Evolutionary conservation across 2,797 vertebrate genomes (phyloP).

Genomic region (Falco berigora): DNA sequence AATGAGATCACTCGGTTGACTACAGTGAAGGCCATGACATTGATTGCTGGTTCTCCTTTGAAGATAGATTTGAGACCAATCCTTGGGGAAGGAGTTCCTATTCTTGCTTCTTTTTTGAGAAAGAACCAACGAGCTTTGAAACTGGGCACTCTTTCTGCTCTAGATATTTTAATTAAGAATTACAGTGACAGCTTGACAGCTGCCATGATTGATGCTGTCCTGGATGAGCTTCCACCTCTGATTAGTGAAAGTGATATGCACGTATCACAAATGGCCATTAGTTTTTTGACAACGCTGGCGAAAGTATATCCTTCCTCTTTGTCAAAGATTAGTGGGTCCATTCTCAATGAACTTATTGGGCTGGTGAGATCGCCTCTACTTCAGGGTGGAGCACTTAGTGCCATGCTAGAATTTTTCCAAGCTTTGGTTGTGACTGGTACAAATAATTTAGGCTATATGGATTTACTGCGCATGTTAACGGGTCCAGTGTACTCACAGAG

Average conservation of each 20-base stretch:
- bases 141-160: slow-evolving; percentile 90
- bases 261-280: slow-evolving; percentile 98
- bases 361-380: slow-evolving; percentile 93
- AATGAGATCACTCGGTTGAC: slow-evolving; percentile 98
- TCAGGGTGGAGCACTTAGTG: slow-evolving; percentile 94
- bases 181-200: slow-evolving; percentile 89
- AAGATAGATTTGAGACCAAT: slow-evolving; percentile 93
- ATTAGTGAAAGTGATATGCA: slow-evolving; percentile 99
- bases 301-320: slow-evolving; percentile 96
- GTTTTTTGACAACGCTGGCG: slow-evolving; percentile 95
- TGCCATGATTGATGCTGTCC: slow-evolving; percentile 96
- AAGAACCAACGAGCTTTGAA: slow-evolving; percentile 98
- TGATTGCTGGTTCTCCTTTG: slow-evolving; percentile 93
- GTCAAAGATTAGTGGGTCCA: slow-evolving; percentile 92
- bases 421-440: slow-evolving; percentile 92
- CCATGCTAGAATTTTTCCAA: slow-evolving; percentile 98
- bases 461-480: slow-evolving; percentile 94
- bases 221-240: slow-evolving; percentile 94
- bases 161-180: slow-evolving; percentile 95
- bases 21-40: slow-evolving; percentile 93
- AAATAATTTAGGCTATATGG: slow-evolving; percentile 93
- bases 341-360: slow-evolving; percentile 93
- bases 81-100: slow-evolving; percentile 93
- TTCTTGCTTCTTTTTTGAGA: slow-evolving; percentile 95
- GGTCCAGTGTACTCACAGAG: slow-evolving; percentile 96